Percentiles rank a stretch among this genome's conserved stretches.
These are phyloP conservation scores for Gonioctena quinquepunctata DNA, from an alignment of 1,140 invertebrate genomes.

Conservation along the genomic window DNA sequence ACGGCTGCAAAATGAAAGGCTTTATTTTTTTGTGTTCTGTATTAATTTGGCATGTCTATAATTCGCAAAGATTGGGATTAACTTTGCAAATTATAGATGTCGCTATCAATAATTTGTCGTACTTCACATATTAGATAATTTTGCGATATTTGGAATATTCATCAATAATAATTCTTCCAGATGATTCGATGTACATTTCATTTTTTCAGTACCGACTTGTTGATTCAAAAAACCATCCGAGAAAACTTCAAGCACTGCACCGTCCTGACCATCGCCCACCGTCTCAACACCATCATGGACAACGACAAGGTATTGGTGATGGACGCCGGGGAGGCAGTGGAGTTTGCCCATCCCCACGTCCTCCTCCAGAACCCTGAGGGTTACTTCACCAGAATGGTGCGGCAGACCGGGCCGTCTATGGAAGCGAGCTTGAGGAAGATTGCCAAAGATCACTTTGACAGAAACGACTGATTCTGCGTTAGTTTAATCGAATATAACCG, in stretches of 20 bases:
- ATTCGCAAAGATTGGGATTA: too few species aligned
- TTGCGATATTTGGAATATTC: too few species aligned
- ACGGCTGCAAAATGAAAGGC: too few species aligned
- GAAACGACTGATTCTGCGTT: too few species aligned
- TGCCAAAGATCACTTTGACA: conserved; percentile 25
- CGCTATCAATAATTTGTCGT: too few species aligned
- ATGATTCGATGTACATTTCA: too few species aligned
- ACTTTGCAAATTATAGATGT: too few species aligned
- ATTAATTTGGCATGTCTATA: too few species aligned
- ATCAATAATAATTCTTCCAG: too few species aligned
- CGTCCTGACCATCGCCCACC: conserved; percentile 75
- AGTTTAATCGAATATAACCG: too few species aligned
- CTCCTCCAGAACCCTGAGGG: conserved; percentile 57
- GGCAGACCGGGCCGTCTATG: conserved; percentile 59
- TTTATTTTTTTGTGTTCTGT: too few species aligned
- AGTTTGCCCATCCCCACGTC: conserved; percentile 48
- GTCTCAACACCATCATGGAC: conserved; percentile 76
- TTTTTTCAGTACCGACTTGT: conserved; percentile 60
- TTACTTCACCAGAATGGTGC: conserved; percentile 69
- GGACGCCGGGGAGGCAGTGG: conserved; percentile 44
- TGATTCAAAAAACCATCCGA: conserved; percentile 65
- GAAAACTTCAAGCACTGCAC: conserved; percentile 64
- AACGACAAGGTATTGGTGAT: conserved; percentile 50
- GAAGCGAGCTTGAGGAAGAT: conserved; percentile 22
- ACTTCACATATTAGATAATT: too few species aligned